A percentile compares a stretch with the other conserved stretches of the same genome.
These are phyloP conservation scores for Troides helena DNA, from an alignment of 2,888 invertebrate genomes.

Conservation along the genomic window DNA sequence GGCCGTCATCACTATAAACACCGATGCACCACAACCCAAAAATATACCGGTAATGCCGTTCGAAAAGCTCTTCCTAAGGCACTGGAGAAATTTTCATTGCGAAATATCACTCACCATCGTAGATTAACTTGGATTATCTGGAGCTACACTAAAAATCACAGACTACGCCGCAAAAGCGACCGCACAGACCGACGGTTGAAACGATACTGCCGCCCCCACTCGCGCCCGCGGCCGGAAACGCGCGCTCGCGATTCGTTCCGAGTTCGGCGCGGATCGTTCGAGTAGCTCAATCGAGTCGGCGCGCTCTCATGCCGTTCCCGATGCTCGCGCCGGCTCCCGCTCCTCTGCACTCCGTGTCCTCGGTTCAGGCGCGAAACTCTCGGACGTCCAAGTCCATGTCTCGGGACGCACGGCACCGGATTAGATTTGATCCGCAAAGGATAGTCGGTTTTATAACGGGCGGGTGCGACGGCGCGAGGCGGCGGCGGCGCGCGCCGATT, in stretches of 20 bases:
- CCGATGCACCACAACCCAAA: slow-evolving; percentile 69
- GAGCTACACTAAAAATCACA: slow-evolving; percentile 81
- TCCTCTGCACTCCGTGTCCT: slow-evolving; percentile 47
- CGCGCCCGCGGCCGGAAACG: slow-evolving; percentile 76
- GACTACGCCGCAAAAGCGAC: slow-evolving; percentile 80
- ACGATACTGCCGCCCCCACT: slow-evolving; percentile 81
- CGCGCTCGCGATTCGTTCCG: slow-evolving; percentile 71
- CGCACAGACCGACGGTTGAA: slow-evolving; percentile 78
- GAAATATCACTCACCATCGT: slow-evolving; percentile 80
- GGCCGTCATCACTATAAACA: slow-evolving; percentile 79
- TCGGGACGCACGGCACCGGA: slow-evolving; percentile 76
- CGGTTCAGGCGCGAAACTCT: slow-evolving; percentile 57
- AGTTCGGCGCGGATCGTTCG: slow-evolving; percentile 65
- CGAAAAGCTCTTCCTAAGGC: slow-evolving; percentile 57
- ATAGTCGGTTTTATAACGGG: slow-evolving; percentile 83
- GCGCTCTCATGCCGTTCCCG: slow-evolving; percentile 68
- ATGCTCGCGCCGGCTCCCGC: slow-evolving; percentile 42
- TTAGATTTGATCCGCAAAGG: slow-evolving; percentile 83
- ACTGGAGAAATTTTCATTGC: slow-evolving; percentile 64
- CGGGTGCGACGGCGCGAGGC: slow-evolving; percentile 88
- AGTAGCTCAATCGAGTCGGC: slow-evolving; percentile 69
- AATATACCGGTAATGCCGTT: slow-evolving; percentile 62
- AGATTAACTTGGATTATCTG: slow-evolving; percentile 81
- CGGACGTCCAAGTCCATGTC: slow-evolving; percentile 75
- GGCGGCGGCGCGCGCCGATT: slow-evolving; percentile 86